Base-by-base conservation (phyloP, 2,797 vertebrate genomes). In the Ibycter americanus region DNA sequence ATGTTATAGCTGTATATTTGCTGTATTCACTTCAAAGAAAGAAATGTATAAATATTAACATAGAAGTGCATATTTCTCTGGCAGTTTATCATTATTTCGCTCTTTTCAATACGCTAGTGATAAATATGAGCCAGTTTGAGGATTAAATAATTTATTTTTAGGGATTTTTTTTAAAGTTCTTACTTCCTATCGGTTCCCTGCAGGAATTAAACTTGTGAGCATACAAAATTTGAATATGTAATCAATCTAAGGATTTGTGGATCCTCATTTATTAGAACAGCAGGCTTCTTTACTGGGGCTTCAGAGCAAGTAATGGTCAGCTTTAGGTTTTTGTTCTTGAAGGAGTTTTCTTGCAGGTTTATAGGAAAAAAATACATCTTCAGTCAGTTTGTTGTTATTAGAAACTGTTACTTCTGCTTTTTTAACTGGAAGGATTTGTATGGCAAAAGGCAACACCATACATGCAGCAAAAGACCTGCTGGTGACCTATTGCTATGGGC, bases 81-180 rank as follows among this genome's bases (percentile, higher is more conserved):
- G 11, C 70, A 62, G 15, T 87, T 92, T 67, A 54, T 61, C 18
- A 65, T 78, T 90, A 91, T 82, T 80, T 95, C 17, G 0, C 46
- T 93, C 52, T 92, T 94, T 85, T 72, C 65, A 95, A 32, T 63
- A 44, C 8, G 59, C 13, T 82, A 87, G 46, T 82, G 59, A 63
- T 88, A 93, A 91, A 44, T 58, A 80, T 14, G 31, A 51, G n/a
- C 36, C 42, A 85, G 56, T 81, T 87, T 91, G 81, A 82, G 16
- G 54, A 68, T 54, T 91, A 90, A 83, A 83, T 87, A 22, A 92
- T 88, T 95, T 94, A 89, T 76, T 93, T 97, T 90, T 62, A 66
- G 54, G 21, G 21, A 46, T 78, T 78, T 83, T 78, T 83, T 51
- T 55, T 12, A 8, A 93, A 83, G 21, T 86, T 78, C 47, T 32